A percentile compares a stretch with the other conserved stretches of the same genome.
phyloP scores from a whole-genome alignment of 2,113 vertebrate genomes.

The Natator depressus region DNA sequence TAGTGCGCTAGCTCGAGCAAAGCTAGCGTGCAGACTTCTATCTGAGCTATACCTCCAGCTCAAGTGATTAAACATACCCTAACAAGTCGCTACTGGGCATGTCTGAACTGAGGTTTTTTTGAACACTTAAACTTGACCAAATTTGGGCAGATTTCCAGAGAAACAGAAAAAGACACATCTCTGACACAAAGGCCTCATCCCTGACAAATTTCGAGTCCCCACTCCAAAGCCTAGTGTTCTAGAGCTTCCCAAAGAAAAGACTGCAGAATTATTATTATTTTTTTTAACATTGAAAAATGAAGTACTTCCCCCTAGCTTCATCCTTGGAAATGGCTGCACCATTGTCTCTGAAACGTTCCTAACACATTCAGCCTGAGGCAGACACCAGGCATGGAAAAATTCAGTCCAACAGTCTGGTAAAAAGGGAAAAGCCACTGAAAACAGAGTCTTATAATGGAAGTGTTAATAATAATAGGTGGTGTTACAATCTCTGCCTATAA shows the following conservation, averaged over 20 bases:
- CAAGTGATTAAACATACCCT: not conserved
- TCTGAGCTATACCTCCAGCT: too few species aligned
- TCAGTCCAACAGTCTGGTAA: not conserved
- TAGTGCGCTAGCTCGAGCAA: not conserved
- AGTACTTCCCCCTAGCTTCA: not conserved
- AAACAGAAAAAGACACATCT: not conserved
- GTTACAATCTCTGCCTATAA: not conserved
- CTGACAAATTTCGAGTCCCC: not conserved
- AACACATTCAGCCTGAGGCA: not conserved
- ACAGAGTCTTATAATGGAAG: not conserved
- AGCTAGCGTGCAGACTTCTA: not conserved
- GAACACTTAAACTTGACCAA: too few species aligned
- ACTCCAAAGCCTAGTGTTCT: not conserved
- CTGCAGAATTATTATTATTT: not conserved
- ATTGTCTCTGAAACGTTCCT: not conserved
- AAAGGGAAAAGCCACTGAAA: rapidly evolving
- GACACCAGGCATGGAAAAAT: not conserved
- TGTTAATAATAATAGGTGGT: not conserved
- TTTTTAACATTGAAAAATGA: not conserved
- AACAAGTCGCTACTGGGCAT: not conserved
- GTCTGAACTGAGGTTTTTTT: not conserved
- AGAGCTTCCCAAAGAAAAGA: not conserved
- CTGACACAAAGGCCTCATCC: not conserved
- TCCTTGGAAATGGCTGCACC: not conserved
- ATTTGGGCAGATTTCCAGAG: not conserved